Evolutionary conservation across 2,888 invertebrate genomes (phyloP).

Genomic region (Belgica antarctica): DNA sequence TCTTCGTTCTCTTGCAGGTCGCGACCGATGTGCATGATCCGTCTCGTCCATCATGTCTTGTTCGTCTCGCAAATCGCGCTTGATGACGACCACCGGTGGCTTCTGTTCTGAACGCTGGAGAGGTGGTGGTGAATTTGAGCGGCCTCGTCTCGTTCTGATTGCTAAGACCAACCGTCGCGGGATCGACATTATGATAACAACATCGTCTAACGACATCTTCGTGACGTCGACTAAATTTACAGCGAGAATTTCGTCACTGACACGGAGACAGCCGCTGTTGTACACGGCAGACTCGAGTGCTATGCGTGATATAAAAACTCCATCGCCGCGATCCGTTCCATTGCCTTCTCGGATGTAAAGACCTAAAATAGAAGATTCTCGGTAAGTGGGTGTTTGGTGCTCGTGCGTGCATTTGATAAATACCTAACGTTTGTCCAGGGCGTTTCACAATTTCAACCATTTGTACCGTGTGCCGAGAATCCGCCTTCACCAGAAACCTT

Average conservation of each 20-base stretch:
- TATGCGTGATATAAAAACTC: conserved; percentile 94
- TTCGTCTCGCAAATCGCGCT: conserved; percentile 81
- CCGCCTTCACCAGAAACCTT: conserved; percentile 66
- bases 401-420: background rate
- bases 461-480: conserved; percentile 69
- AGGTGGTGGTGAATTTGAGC: conserved; percentile 53
- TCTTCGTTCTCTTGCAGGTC: conserved; percentile 56
- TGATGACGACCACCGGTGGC: conserved; percentile 89
- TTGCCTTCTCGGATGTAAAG: conserved; percentile 99
- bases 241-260: conserved; percentile 90
- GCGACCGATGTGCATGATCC: conserved; percentile 57
- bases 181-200: conserved; percentile 99
- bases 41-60: conserved; percentile 63
- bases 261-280: conserved; percentile 92
- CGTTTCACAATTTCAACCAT: conserved; percentile 98
- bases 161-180: conserved; percentile 91
- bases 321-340: conserved; percentile 90
- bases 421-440: conserved; percentile 81
- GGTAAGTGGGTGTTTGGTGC: too few relatives aligned
- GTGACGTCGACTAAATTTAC: conserved; percentile 98
- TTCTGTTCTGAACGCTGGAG: conserved; percentile 74
- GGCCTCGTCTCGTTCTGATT: conserved; percentile 79
- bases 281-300: conserved; percentile 96
- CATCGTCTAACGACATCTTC: conserved; percentile 97
- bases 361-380: conserved; percentile 60